Conservation (phyloP, 2,113 vertebrate genomes). For the Lipophrys pholis region DNA sequence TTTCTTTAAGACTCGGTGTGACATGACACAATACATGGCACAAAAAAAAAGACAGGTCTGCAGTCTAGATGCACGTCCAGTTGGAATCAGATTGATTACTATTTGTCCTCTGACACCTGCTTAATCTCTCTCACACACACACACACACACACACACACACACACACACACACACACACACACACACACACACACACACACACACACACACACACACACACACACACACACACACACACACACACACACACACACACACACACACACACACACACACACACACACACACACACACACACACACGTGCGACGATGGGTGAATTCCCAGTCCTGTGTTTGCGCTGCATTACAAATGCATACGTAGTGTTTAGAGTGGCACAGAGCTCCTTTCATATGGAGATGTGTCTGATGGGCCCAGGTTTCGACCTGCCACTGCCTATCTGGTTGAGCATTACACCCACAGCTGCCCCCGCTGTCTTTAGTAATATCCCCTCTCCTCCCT, state of each 20-base stretch:
- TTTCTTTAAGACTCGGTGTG: slow-evolving; percentile 39
- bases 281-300: slow-evolving; percentile 51
- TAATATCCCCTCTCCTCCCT: slow-evolving; percentile 30
- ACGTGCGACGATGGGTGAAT: slow-evolving; percentile 51
- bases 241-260: slow-evolving; percentile 49
- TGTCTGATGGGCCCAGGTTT: slow-evolving; percentile 39
- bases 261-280: slow-evolving; percentile 48
- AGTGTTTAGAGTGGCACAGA: slow-evolving; percentile 69
- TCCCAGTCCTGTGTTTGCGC: slow-evolving; percentile 70
- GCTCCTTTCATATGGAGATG: slow-evolving; percentile 82
- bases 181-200: slow-evolving; percentile 48
- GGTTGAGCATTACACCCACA: slow-evolving; percentile 58
- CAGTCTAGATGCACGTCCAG: slow-evolving; percentile 44
- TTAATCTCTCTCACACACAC: slow-evolving; percentile 57
- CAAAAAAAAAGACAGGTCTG: slow-evolving; percentile 6
- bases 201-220: slow-evolving; percentile 53
- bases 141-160: slow-evolving; percentile 26
- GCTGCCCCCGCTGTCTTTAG: slow-evolving; percentile 53
- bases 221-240: slow-evolving; percentile 51
- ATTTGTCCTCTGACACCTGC: slow-evolving; percentile 76
- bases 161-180: slow-evolving; percentile 49
- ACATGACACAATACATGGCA: slow-evolving; percentile 30
- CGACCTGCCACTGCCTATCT: slow-evolving; percentile 66
- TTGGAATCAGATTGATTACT: slow-evolving; percentile 73
- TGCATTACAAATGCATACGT: slow-evolving; percentile 75